These are phyloP conservation scores for Bostrychus sinensis DNA, from an alignment of 2,113 vertebrate genomes.

Conservation along the genomic window DNA sequence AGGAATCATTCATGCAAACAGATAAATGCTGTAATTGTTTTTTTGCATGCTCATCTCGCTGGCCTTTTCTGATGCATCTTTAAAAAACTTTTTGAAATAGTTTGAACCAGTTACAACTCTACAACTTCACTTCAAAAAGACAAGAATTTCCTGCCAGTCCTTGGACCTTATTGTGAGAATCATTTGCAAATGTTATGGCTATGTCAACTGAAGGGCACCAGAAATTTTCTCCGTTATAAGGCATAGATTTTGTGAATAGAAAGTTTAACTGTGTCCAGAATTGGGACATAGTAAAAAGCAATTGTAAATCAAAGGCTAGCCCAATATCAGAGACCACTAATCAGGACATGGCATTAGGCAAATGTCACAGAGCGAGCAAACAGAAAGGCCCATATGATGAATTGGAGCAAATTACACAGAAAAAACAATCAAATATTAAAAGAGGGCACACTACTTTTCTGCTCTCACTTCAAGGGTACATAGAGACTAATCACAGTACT, in stretches of 20 bases:
- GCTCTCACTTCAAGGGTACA: conserved; percentile 78
- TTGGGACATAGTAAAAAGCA: conserved; percentile 56
- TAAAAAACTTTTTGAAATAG: not conserved
- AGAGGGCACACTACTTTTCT: conserved; percentile 75
- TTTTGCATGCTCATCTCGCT: no score
- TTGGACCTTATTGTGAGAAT: conserved; percentile 41
- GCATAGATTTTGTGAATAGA: conserved; percentile 53
- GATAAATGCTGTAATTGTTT: no score
- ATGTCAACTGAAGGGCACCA: conserved; percentile 41
- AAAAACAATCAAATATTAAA: conserved; percentile 86
- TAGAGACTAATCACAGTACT: conserved; percentile 71
- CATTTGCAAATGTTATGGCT: conserved; percentile 43
- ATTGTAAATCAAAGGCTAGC: conserved; percentile 76
- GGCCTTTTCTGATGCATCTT: conserved; percentile 8
- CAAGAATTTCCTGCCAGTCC: not conserved
- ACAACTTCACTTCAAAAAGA: no score
- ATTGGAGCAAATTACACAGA: conserved; percentile 82
- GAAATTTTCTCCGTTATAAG: conserved; percentile 48
- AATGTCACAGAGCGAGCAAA: conserved; percentile 73
- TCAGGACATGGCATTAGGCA: conserved; percentile 72
- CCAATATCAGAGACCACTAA: conserved; percentile 71
- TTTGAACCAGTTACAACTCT: no score
- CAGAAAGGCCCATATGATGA: conserved; percentile 80
- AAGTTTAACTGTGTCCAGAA: conserved; percentile 67
- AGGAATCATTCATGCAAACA: no score